A percentile compares a stretch with the other conserved stretches of the same genome.
Evolutionary conservation across 2,113 vertebrate genomes (phyloP).

Genomic region (Eolophus roseicapilla): DNA sequence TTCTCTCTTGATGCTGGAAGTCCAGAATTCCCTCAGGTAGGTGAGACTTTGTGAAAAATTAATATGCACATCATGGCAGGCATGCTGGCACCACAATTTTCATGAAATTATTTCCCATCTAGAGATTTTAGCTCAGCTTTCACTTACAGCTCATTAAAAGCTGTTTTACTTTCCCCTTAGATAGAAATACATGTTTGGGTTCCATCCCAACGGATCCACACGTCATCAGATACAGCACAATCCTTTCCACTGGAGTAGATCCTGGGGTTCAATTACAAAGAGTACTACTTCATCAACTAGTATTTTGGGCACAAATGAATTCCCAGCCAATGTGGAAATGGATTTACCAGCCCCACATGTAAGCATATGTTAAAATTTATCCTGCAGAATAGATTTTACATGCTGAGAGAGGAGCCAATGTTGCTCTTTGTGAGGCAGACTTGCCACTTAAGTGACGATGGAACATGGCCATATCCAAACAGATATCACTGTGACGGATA

Average conservation of each 20-base stretch:
- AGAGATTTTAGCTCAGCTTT: constrained; percentile 15
- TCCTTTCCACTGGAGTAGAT: constrained; percentile 3
- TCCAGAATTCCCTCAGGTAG: background rate
- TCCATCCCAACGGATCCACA: constrained; percentile 2
- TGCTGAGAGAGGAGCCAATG: background rate
- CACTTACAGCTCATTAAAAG: constrained; percentile 37
- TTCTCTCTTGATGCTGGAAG: background rate
- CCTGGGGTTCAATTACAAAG: background rate
- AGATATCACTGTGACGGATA: background rate
- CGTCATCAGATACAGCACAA: background rate
- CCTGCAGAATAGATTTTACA: background rate
- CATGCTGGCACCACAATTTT: constrained; percentile 27
- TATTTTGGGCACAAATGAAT: background rate
- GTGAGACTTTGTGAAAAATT: constrained; percentile 1
- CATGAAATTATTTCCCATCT: constrained; percentile 24
- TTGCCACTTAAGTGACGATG: background rate
- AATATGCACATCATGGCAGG: constrained; percentile 2
- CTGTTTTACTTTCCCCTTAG: background rate
- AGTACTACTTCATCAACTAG: constrained; percentile 9
- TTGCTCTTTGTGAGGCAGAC: background rate
- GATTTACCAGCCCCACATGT: background rate
- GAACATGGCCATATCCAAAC: background rate
- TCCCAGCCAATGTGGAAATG: background rate
- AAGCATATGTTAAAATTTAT: background rate
- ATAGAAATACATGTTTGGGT: constrained; percentile 11